Percentiles rank a stretch among this genome's conserved stretches.
These are phyloP conservation scores for Albula glossodonta DNA, from an alignment of 2,113 vertebrate species.

Conservation along the genomic window DNA sequence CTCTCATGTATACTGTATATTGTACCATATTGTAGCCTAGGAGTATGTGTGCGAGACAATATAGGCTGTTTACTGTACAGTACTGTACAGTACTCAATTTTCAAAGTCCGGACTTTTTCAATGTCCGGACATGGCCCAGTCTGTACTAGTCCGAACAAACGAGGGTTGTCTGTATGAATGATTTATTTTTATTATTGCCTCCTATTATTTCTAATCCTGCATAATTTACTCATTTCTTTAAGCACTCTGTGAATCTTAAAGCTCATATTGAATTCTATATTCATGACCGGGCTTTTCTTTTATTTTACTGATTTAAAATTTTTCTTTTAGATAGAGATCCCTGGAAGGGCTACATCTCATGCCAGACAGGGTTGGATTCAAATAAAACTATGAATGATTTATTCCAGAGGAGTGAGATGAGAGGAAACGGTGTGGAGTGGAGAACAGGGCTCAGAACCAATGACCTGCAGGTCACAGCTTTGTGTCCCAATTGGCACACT, in stretches of 20 bases:
- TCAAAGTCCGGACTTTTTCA: too few species aligned
- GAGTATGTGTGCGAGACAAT: too few species aligned
- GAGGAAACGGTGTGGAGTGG: neutral
- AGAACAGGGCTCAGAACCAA: neutral
- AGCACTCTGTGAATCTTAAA: neutral
- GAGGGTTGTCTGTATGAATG: too few species aligned
- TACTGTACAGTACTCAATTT: too few species aligned
- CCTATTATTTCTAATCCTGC: neutral
- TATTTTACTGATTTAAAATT: neutral
- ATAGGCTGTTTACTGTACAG: too few species aligned
- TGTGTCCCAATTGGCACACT: neutral
- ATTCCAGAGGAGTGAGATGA: neutral
- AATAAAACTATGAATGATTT: slow-evolving; percentile 14
- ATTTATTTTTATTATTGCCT: neutral
- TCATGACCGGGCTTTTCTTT: neutral
- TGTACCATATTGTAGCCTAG: too few species aligned
- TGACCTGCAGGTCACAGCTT: neutral
- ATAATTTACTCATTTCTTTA: neutral
- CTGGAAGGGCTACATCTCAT: neutral
- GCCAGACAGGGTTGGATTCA: neutral
- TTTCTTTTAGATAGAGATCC: neutral
- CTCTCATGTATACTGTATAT: too few species aligned
- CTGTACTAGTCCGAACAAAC: too few species aligned
- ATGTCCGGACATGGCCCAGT: too few species aligned
- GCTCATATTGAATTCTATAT: neutral